phyloP scores from a whole-genome alignment of 2,797 vertebrate species.

The Lophius americanus region DNA sequence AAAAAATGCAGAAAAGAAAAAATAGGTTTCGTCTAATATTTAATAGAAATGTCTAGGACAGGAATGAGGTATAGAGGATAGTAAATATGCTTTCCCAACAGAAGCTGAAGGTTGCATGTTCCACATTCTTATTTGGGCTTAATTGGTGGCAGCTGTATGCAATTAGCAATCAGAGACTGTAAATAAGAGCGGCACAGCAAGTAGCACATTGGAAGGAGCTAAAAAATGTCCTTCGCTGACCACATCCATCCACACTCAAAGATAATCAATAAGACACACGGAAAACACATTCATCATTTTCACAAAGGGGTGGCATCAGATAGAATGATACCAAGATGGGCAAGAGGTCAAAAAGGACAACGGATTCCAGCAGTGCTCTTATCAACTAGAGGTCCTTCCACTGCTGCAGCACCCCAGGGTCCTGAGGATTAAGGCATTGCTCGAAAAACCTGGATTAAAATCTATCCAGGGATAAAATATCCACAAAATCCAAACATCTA shows the following conservation, averaged over 20 bases:
- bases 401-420: neutral
- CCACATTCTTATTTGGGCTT: conserved; percentile 38
- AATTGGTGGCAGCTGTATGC: conserved; percentile 72
- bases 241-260: conserved; percentile 18
- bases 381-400: neutral
- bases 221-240: conserved; percentile 43
- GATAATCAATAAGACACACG: conserved; percentile 3
- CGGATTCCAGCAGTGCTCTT: conserved; percentile 4
- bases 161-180: conserved; percentile 72
- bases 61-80: neutral
- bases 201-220: conserved; percentile 36
- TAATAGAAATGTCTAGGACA: conserved; percentile 1
- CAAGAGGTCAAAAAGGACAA: neutral
- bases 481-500: conserved; percentile 2
- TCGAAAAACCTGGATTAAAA: neutral
- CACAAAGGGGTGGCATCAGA: neutral
- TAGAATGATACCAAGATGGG: conserved; percentile 16
- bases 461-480: neutral
- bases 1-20: conserved; percentile 18
- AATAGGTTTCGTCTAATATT: conserved; percentile 8
- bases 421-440: neutral
- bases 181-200: conserved; percentile 55
- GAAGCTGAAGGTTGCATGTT: conserved; percentile 21
- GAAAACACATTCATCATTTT: conserved; percentile 17
- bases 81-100: conserved; percentile 7